Evolutionary conservation across 2,797 vertebrate species (phyloP).

Genomic region (Psittacula derbiana): DNA sequence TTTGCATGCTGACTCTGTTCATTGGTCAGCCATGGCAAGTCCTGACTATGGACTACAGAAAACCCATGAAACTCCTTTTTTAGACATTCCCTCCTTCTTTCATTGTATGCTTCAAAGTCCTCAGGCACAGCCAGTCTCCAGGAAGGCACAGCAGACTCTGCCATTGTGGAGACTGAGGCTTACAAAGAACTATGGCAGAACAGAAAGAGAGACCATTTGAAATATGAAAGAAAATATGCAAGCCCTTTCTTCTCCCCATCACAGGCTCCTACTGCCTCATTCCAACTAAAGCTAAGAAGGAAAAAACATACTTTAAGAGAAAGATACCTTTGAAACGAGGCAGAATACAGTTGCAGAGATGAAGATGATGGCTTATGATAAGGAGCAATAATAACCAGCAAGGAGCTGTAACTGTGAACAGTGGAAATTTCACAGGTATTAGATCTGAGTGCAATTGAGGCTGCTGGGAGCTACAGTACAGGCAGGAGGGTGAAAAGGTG

Average conservation of each 20-base stretch:
- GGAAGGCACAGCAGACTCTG: not conserved
- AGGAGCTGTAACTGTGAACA: not conserved
- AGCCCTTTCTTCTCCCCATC: not conserved
- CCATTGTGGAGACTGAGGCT: not conserved
- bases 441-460: not conserved
- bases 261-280: not conserved
- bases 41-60: not conserved
- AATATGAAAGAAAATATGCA: not conserved
- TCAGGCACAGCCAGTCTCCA: fast-evolving
- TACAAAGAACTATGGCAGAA: not conserved
- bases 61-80: not conserved
- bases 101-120: not conserved
- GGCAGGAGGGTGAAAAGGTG: not conserved
- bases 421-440: not conserved
- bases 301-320: not conserved
- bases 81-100: not conserved
- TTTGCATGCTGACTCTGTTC: not conserved
- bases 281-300: not conserved
- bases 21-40: not conserved
- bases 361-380: not conserved
- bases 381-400: not conserved
- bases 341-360: not conserved
- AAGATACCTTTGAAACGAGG: not conserved
- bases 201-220: not conserved
- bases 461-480: not conserved